These are phyloP conservation scores for Goniozus legneri DNA, from an alignment of 1,140 invertebrate genomes.

Conservation along the genomic window DNA sequence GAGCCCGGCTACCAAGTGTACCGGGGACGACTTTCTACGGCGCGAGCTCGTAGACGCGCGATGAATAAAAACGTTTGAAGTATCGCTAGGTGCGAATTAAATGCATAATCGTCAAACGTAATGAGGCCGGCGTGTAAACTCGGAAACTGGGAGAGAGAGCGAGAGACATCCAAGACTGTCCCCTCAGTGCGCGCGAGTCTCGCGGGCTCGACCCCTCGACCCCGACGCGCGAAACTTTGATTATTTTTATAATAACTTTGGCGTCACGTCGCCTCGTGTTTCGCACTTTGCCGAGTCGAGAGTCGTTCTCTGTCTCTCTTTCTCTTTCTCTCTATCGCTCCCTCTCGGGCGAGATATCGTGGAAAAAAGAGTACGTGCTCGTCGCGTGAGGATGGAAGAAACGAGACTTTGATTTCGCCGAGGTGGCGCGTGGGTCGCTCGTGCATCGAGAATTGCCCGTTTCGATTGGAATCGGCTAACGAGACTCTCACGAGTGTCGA, in stretches of 20 bases:
- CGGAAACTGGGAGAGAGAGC: slow-evolving; percentile 15
- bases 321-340: not conserved
- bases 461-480: no score
- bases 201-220: slow-evolving; percentile 14
- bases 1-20: slow-evolving; percentile 27
- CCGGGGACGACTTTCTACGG: slow-evolving; percentile 17
- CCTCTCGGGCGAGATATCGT: no score
- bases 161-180: no score
- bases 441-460: not conserved
- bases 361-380: no score
- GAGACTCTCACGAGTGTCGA: no score
- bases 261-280: not conserved
- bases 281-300: slow-evolving; percentile 3
- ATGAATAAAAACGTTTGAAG: slow-evolving; percentile 58
- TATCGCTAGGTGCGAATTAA: slow-evolving; percentile 54
- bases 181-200: slow-evolving; percentile 11
- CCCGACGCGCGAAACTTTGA: slow-evolving; percentile 42
- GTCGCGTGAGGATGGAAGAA: no score
- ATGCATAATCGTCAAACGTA: slow-evolving; percentile 57
- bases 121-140: slow-evolving; percentile 33
- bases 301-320: not conserved
- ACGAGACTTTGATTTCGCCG: no score
- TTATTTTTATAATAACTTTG: slow-evolving; percentile 54
- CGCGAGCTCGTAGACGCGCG: slow-evolving; percentile 44
- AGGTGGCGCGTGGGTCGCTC: no score